Conservation (phyloP, 2,113 vertebrate genomes). For the Mormyrus lacerda region DNA sequence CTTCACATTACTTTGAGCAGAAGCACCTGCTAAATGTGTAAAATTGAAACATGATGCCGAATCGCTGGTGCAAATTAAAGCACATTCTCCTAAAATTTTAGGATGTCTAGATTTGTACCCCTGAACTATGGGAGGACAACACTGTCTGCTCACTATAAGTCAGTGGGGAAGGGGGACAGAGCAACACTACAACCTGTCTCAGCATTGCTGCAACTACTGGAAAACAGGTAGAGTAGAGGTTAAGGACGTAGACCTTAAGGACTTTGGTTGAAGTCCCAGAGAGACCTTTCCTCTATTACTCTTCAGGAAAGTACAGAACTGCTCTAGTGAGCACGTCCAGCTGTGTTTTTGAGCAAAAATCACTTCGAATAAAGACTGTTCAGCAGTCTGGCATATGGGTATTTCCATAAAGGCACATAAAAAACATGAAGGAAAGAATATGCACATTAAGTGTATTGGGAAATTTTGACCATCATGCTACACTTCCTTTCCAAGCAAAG, state of each 20-base stretch:
- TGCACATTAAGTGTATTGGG: neutral
- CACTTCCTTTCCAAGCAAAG: neutral
- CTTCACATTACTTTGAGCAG: neutral
- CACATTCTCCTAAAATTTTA: neutral
- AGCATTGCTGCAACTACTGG: neutral
- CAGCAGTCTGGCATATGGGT: neutral
- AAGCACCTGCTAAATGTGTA: neutral
- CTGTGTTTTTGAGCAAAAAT: neutral
- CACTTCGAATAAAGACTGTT: neutral
- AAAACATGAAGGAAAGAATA: neutral
- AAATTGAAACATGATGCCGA: neutral
- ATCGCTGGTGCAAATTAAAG: neutral
- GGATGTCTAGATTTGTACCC: neutral
- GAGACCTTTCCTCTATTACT: neutral
- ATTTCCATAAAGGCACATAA: neutral
- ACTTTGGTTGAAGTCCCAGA: conserved; percentile 1
- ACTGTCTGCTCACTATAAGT: neutral
- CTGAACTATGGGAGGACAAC: neutral
- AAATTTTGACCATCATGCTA: neutral
- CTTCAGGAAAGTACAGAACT: neutral
- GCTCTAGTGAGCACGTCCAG: neutral
- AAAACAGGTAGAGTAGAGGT: neutral
- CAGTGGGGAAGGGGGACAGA: neutral
- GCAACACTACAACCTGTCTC: neutral
- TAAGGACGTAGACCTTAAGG: neutral